A percentile compares a stretch with the other conserved stretches of the same genome.
These are phyloP conservation scores for Apamea anceps DNA, from an alignment of 2,888 invertebrate species.

Conservation along the genomic window DNA sequence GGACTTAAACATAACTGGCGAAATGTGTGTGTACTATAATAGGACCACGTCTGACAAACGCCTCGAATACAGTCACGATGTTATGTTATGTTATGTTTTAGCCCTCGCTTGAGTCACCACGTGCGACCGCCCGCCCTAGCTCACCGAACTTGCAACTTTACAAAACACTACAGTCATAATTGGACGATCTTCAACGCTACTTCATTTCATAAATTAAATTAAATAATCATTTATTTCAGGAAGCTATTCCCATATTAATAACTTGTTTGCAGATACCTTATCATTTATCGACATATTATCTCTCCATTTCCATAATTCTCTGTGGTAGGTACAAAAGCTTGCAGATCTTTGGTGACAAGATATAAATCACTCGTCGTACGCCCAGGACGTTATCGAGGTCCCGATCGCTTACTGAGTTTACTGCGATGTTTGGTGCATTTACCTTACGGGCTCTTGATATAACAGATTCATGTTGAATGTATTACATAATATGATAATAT, in stretches of 20 bases:
- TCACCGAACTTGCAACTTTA: not conserved
- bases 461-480: conserved; percentile 54
- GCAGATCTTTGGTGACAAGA: conserved; percentile 64
- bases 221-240: no score
- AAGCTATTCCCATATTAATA: not conserved
- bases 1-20: no score
- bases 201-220: not conserved
- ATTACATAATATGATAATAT: conserved; percentile 57
- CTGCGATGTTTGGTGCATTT: conserved; percentile 64
- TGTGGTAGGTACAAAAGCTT: conserved; percentile 16
- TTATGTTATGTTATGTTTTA: not conserved
- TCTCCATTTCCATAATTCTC: conserved; percentile 30
- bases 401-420: conserved; percentile 69
- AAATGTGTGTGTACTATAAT: no score
- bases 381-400: conserved; percentile 62
- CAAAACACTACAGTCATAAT: not conserved
- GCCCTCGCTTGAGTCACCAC: not conserved
- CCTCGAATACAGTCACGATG: no score
- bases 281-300: not conserved
- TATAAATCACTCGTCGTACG: conserved; percentile 60
- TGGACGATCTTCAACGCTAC: not conserved
- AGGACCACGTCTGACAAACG: no score
- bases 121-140: not conserved
- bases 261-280: not conserved
- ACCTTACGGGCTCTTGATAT: conserved; percentile 55